Evolutionary conservation across 2,113 vertebrate species (phyloP).

Genomic region (Aphyosemion australe): DNA sequence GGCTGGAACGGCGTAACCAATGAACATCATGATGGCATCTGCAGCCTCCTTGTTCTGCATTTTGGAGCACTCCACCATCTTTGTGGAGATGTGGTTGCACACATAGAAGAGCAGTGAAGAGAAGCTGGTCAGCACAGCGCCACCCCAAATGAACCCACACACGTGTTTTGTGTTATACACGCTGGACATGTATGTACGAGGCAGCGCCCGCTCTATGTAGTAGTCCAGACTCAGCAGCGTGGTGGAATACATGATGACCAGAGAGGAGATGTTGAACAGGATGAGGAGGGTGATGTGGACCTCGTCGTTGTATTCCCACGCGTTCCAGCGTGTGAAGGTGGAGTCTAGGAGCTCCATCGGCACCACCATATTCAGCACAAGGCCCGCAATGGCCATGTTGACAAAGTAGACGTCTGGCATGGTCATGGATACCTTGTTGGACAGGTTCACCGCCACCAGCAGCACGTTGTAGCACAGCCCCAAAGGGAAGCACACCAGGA

Average conservation of each 20-base stretch:
- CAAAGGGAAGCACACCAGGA: conserved; percentile 91
- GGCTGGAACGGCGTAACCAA: conserved; percentile 90
- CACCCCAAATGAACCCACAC: conserved; percentile 97
- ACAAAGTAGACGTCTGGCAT: conserved; percentile 99
- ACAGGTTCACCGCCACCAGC: conserved; percentile 92
- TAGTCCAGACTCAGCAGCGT: conserved; percentile 95
- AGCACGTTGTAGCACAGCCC: conserved; percentile 91
- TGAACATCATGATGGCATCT: conserved; percentile 93
- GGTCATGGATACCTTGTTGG: conserved; percentile 92
- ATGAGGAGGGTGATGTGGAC: conserved; percentile 91
- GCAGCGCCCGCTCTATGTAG: conserved; percentile 94
- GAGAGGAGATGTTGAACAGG: conserved; percentile 92
- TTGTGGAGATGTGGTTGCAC: conserved; percentile 92
- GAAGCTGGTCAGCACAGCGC: conserved; percentile 95
- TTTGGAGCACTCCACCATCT: conserved; percentile 91
- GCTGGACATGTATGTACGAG: conserved; percentile 95
- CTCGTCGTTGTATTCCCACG: conserved; percentile 89
- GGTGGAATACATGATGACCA: conserved; percentile 95
- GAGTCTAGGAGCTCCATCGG: conserved; percentile 89
- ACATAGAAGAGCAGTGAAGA: conserved; percentile 95
- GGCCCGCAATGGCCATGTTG: conserved; percentile 93
- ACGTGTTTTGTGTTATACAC: conserved; percentile 97
- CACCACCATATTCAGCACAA: conserved; percentile 90
- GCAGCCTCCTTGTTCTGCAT: conserved; percentile 95
- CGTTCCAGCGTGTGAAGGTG: conserved; percentile 85